Conservation (phyloP, 2,888 invertebrate species). For the Metalampra italica region DNA sequence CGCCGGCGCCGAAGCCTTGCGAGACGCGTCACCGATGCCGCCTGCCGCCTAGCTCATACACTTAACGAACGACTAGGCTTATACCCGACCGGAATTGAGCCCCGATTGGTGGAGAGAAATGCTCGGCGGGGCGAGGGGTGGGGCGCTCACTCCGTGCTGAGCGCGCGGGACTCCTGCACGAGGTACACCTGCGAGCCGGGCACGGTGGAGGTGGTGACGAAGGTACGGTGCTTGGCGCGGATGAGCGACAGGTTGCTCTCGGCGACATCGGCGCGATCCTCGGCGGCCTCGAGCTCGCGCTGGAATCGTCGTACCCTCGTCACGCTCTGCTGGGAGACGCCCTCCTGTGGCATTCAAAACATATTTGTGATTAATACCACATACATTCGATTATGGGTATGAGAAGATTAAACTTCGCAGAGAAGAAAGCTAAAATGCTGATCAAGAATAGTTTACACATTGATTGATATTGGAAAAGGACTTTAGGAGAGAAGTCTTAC, state of each 20-base stretch:
- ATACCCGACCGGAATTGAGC: constrained; percentile 75
- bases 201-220: constrained; percentile 95
- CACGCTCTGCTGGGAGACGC: constrained; percentile 93
- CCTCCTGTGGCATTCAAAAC: constrained; percentile 81
- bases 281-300: constrained; percentile 97
- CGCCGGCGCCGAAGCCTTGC: constrained; percentile 19
- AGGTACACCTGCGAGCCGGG: constrained; percentile 95
- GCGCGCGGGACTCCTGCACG: constrained; percentile 89
- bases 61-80: constrained; percentile 74
- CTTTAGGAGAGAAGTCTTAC: no score
- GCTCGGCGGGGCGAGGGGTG: constrained; percentile 51
- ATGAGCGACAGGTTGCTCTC: constrained; percentile 96
- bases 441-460: no score
- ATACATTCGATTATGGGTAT: background rate
- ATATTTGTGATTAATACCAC: background rate
- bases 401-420: no score
- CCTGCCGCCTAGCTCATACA: constrained; percentile 40
- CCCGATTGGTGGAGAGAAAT: constrained; percentile 63
- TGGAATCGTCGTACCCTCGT: constrained; percentile 99
- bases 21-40: constrained; percentile 31
- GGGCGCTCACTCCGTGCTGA: constrained; percentile 67
- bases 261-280: constrained; percentile 96
- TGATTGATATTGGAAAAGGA: no score
- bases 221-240: constrained; percentile 98
- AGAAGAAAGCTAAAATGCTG: no score